Conservation (phyloP, 53 echinoderm and acorn worm genomes). For the Zoroaster sp. region DNA sequence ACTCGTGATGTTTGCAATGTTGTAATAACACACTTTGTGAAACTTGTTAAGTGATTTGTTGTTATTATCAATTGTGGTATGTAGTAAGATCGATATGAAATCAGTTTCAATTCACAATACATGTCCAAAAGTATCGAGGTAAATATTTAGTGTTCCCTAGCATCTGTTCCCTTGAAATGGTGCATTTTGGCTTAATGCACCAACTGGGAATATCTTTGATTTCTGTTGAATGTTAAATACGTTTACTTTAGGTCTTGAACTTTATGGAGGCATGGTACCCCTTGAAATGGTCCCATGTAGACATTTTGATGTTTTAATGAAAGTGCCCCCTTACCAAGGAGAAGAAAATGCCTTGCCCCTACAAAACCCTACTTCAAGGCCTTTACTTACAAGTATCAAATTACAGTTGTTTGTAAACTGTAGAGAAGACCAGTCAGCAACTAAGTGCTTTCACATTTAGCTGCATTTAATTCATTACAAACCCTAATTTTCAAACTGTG, state of each 20-base stretch:
- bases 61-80: conserved; percentile 19
- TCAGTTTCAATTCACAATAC: not conserved
- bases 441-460: not conserved
- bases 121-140: not conserved
- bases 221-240: not conserved
- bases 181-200: not conserved
- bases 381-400: too few relatives aligned
- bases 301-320: too few relatives aligned
- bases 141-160: not conserved
- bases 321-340: too few relatives aligned
- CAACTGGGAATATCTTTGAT: not conserved
- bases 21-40: conserved; percentile 46
- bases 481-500: not conserved
- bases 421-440: not conserved
- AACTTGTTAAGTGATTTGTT: conserved; percentile 31
- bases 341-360: too few relatives aligned
- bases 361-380: too few relatives aligned
- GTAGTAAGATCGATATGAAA: conserved; percentile 10
- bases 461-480: not conserved
- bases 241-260: too few relatives aligned
- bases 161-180: not conserved
- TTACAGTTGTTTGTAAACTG: not conserved
- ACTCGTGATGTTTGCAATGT: conserved; percentile 33
- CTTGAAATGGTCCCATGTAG: too few relatives aligned
- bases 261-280: too few relatives aligned